Evolutionary conservation across 1,140 invertebrate species (phyloP).

Genomic region (Metopolophium dirhodum): DNA sequence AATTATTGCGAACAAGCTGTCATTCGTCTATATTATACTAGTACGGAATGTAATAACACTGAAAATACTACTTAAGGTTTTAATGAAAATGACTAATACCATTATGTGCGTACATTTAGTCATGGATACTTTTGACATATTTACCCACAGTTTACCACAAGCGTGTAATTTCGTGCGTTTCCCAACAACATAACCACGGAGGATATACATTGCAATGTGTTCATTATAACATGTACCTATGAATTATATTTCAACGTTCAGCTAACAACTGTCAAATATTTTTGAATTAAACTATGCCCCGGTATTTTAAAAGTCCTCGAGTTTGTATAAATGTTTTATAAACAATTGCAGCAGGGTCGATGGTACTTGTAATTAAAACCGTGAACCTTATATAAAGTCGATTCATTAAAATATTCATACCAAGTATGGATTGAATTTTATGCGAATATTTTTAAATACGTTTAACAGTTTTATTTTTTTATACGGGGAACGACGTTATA

Average conservation of each 20-base stretch:
- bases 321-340: slow-evolving; percentile 15
- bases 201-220: slow-evolving; percentile 1
- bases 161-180: not conserved
- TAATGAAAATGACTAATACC: not conserved
- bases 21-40: not conserved
- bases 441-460: slow-evolving; percentile 39
- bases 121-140: slow-evolving; percentile 12
- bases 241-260: not conserved
- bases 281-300: not conserved
- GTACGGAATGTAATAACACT: not conserved
- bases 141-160: slow-evolving; percentile 9
- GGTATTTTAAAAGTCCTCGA: not conserved
- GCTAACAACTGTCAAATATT: not conserved
- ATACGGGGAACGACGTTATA: slow-evolving; percentile 2
- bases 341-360: slow-evolving; percentile 3
- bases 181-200: not conserved
- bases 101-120: not conserved
- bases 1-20: not conserved
- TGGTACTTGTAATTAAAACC: slow-evolving; percentile 42
- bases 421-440: slow-evolving; percentile 13
- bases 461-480: slow-evolving; percentile 18
- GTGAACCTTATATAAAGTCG: slow-evolving; percentile 21
- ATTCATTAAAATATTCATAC: slow-evolving; percentile 37
- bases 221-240: not conserved
- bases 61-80: slow-evolving; percentile 5